Conservation (phyloP, 2,113 vertebrate genomes). For the Mus pahari region DNA sequence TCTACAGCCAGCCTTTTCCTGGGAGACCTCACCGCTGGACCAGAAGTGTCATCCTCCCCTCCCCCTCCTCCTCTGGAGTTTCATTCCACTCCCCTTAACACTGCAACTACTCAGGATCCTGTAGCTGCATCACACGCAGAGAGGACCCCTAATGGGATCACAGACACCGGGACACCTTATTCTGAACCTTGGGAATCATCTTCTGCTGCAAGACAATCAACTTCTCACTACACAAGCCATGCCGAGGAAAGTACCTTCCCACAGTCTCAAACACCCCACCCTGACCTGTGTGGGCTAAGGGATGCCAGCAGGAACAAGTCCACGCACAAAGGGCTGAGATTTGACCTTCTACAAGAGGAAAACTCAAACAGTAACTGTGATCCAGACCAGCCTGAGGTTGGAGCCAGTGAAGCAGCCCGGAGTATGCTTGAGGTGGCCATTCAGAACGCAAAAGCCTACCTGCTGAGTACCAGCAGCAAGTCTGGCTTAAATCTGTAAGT, state of each 20-base stretch:
- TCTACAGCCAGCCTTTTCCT: neutral
- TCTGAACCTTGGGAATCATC: accelerated
- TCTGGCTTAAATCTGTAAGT: constrained; percentile 93
- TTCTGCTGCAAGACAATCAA: neutral
- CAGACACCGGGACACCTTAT: accelerated
- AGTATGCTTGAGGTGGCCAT: constrained; percentile 77
- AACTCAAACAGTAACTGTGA: constrained; percentile 69
- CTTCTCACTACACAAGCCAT: neutral
- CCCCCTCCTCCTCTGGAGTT: neutral
- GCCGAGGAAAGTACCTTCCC: neutral
- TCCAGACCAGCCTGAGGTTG: constrained; percentile 51
- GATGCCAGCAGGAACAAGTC: neutral
- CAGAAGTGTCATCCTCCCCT: neutral
- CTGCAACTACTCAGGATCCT: neutral
- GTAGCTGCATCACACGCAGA: neutral
- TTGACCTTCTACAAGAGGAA: constrained; percentile 48
- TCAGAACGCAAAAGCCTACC: constrained; percentile 89
- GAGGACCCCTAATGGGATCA: accelerated
- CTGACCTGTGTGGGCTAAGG: neutral
- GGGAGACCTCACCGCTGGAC: neutral
- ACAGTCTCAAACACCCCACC: neutral
- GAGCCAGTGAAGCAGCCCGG: neutral
- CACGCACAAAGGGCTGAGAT: neutral
- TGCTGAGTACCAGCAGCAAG: constrained; percentile 86
- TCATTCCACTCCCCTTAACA: neutral